phyloP scores from a whole-genome alignment of 2,888 invertebrate species.

The Lepidocyrtoides sp. region DNA sequence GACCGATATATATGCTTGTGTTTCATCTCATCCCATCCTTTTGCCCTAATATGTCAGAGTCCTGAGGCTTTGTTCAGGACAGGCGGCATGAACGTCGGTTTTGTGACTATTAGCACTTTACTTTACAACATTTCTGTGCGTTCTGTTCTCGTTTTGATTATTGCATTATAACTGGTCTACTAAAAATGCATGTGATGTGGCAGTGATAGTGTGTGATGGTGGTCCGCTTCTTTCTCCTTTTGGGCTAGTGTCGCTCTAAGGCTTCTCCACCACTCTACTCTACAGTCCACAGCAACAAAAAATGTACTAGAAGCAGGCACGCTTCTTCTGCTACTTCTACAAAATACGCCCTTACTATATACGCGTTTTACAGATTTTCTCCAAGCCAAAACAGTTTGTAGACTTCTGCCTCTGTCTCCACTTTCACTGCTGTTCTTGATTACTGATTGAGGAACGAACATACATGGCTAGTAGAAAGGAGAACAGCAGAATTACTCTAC shows the following conservation, averaged over 20 bases:
- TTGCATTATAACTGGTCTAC: background rate
- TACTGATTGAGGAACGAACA: constrained; percentile 46
- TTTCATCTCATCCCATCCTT: too few relatives aligned
- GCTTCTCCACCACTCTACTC: background rate
- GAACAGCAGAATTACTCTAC: background rate
- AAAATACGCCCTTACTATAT: background rate
- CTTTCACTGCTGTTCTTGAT: constrained; percentile 9
- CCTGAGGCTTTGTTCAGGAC: too few relatives aligned
- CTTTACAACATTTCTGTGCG: background rate
- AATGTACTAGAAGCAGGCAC: background rate
- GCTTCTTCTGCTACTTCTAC: too few relatives aligned
- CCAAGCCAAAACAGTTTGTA: background rate
- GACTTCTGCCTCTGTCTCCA: too few relatives aligned
- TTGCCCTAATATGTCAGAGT: too few relatives aligned
- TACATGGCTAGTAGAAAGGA: background rate
- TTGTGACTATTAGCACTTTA: background rate
- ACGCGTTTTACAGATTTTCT: background rate
- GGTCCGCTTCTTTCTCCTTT: background rate
- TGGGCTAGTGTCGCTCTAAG: background rate
- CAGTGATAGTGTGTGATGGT: background rate
- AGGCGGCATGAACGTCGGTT: too few relatives aligned
- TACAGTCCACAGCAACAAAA: too few relatives aligned
- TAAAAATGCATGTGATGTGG: background rate
- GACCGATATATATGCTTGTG: too few relatives aligned
- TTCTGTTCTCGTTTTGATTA: constrained; percentile 37